Evolutionary conservation across 2,797 vertebrate genomes (phyloP), one percentile per base, ranked within the genome.

Genomic region (Mycteria americana): DNA sequence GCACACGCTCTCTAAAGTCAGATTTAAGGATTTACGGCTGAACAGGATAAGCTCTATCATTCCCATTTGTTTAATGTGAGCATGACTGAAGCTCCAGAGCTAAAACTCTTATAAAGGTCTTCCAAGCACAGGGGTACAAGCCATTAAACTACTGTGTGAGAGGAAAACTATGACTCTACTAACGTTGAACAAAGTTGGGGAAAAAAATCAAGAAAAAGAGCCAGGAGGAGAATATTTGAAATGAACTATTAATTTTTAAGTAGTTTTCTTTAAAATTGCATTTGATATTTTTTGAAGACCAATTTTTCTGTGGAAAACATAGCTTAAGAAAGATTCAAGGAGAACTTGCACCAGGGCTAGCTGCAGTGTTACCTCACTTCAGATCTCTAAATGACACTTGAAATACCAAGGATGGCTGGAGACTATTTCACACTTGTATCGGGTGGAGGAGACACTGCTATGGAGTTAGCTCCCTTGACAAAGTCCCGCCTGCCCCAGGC

Each of bases 11-110:
- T 68, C 69, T 67, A 59, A 95, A 85, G 77, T 86, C 88, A 95
- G 94, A 85, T 95, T 86, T 92, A 92, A 88, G 94, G 81, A 76
- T 84, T 96, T 97, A 85, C 1, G 1, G 63, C 81, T 89, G n/a
- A 93, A 70, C 46, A 85, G 79, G 89, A 92, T 77, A 93, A 89
- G 23, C 62, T 91, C 57, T 79, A 60, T 88, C 89, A 91, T 13
- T 88, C 57, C 64, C 41, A 51, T 81, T 96, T 80, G 67, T 91
- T 96, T 95, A 95, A 88, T 77, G 64, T 35, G 57, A 62, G 37
- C 41, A 10, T 28, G 62, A 84, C 43, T 57, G 45, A 91, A 76
- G 85, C 48, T 79, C 73, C 82, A 81, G 75, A 88, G 75, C 43
- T 89, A 91, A 92, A 94, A 94, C 39, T 69, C 64, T 82, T 89